Percentiles rank a stretch among this genome's conserved stretches.
These are phyloP conservation scores for Melanotaenia maccullochi DNA, from an alignment of 2,797 vertebrate species.

Conservation along the genomic window DNA sequence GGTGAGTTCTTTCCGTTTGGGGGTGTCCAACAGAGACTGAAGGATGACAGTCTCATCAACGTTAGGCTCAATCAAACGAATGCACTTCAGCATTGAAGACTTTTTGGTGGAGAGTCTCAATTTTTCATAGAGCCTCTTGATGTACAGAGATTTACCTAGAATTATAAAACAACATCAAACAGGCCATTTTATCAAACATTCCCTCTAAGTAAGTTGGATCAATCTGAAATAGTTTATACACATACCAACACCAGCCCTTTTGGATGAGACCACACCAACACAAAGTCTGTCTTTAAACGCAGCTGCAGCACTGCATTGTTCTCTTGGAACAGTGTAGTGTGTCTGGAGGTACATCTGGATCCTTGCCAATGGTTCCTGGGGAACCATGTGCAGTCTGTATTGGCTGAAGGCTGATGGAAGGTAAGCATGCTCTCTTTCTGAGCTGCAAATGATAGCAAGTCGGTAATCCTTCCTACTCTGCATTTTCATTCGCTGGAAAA, in stretches of 20 bases:
- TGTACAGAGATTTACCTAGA: constrained; percentile 94
- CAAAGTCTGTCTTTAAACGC: constrained; percentile 86
- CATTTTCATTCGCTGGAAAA: constrained; percentile 85
- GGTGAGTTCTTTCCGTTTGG: constrained; percentile 73
- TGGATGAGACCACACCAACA: constrained; percentile 90
- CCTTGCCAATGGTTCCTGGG: constrained; percentile 75
- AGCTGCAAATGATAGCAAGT: constrained; percentile 90
- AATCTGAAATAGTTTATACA: constrained; percentile 32
- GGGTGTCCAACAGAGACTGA: constrained; percentile 77
- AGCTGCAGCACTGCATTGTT: constrained; percentile 80
- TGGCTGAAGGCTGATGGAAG: constrained; percentile 93
- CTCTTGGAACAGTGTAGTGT: constrained; percentile 83
- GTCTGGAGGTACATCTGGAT: constrained; percentile 86
- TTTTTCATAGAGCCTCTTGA: constrained; percentile 85
- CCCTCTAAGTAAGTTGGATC: neutral
- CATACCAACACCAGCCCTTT: constrained; percentile 92
- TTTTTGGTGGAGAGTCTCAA: constrained; percentile 69
- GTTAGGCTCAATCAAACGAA: constrained; percentile 87
- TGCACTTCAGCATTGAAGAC: constrained; percentile 79
- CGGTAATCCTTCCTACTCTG: constrained; percentile 73
- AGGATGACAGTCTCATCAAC: constrained; percentile 90
- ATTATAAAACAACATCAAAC: constrained; percentile 19
- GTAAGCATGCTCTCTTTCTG: constrained; percentile 89
- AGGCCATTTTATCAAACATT: neutral
- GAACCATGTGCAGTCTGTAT: constrained; percentile 87